Conservation (phyloP, 1,140 invertebrate species). For the Myzus persicae region DNA sequence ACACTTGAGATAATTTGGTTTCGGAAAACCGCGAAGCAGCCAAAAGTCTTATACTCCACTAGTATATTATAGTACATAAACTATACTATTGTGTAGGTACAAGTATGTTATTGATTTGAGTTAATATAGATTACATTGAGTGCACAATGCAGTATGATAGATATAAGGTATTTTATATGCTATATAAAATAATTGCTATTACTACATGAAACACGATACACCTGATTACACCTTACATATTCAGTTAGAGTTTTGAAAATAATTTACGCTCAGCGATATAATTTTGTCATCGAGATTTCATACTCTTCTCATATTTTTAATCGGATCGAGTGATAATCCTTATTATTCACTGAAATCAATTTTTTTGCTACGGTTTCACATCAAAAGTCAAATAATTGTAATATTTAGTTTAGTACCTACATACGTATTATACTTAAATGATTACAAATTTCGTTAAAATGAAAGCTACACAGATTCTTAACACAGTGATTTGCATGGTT, state of each 20-base stretch:
- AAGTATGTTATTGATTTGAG: background rate
- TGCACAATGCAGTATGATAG: background rate
- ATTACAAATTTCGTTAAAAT: too few relatives aligned
- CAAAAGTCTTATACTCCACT: constrained; percentile 9
- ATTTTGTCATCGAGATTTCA: too few relatives aligned
- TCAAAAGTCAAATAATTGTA: too few relatives aligned
- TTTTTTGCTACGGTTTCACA: background rate
- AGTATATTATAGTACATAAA: background rate
- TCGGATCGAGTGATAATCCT: background rate
- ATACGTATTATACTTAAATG: too few relatives aligned
- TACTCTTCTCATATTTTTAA: background rate
- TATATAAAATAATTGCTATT: too few relatives aligned
- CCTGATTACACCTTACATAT: background rate
- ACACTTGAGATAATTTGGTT: constrained; percentile 34
- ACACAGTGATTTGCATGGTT: too few relatives aligned
- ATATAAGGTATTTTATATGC: too few relatives aligned
- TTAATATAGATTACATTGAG: background rate
- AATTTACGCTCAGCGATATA: too few relatives aligned
- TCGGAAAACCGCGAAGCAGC: background rate
- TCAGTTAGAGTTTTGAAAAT: too few relatives aligned
- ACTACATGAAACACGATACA: too few relatives aligned
- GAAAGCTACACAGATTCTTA: too few relatives aligned
- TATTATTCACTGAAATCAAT: constrained; percentile 2
- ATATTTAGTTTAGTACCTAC: too few relatives aligned
- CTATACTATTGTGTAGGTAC: background rate